Base-by-base conservation (phyloP, 1,140 invertebrate genomes). In the Trachymyrmex cornetzi region DNA sequence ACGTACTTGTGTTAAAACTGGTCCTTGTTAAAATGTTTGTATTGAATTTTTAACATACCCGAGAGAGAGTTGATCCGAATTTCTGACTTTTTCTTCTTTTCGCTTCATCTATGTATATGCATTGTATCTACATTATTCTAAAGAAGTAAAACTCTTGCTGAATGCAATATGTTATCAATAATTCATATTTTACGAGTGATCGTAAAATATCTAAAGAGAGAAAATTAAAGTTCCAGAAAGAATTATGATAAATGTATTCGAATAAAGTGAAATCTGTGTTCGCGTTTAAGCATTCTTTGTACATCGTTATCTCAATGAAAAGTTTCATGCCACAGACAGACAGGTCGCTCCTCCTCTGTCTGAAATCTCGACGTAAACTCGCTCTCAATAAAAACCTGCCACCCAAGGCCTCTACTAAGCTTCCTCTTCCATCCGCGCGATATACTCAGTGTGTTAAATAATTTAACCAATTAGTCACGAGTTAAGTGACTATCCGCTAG, bases 391-490 rank as follows among this genome's bases (percentile, higher is more conserved):
- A 72, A 81, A 55, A 57, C 6, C 38, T 4, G 63, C 44, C 38
- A 53, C n/a, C n/a, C 27, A 19, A 30, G 16, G 53, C 34, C 6
- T 11, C 67, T 38, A 30, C 71, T 27, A 38, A 16, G 30, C 16
- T 30, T 30, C n/a, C n/a, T 63, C 55, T 22, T 34, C 38, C n/a
- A 30, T 27, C 16, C 66, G 27, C 34, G 6, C 34, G 80, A 30
- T 75, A 30, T 75, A 24, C 69, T 59, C 34, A 69, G 48, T 30
- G 53, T 74, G 67, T 82, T 82, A 82, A 74, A 82, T 82, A 82
- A 82, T 74, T 74, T 61, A 57, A 22, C 53, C 80, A 82, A 82
- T 74, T 74, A 75, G 69, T 61, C 69, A 30, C 55, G 69, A 84
- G 53, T 84, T 84, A 84, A 84, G 69, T 48, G 24, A 69, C 38